Base-by-base conservation (phyloP, 2,113 vertebrate species). In the Psittacus erithacus region DNA sequence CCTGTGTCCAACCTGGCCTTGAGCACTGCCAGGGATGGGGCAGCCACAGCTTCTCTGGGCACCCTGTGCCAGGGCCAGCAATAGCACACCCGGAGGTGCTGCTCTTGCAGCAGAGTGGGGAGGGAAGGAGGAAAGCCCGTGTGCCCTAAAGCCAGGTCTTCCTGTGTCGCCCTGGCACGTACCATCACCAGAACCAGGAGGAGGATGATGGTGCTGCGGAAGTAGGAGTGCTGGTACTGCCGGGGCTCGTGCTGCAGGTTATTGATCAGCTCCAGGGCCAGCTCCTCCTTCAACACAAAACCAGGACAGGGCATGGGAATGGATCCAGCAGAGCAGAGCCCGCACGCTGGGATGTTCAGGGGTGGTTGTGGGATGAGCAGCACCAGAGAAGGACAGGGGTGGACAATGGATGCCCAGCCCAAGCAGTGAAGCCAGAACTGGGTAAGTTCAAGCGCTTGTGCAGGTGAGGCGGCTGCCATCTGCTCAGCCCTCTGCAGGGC, bases 131-230 rank as follows among this genome's bases (percentile, higher is more conserved):
- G 24, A 33, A 60, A 41, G 9, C 10, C 24, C 24, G 1, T 0
- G 2, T 44, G 78, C 22, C 82, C 86, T 53, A 19, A 31, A 29
- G 43, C 4, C 27, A 22, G 43, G 7, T 1, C 6, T 23, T 44
- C 7, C 41, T 0, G 0, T 4, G 28, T 33, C 46, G 2, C 46
- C 70, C 23, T 6, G 68, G 25, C 82, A 92, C 98, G 5, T 97
- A 99, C 99, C 99, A 99, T 98, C 43, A 98, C 1, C 39, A 98
- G 97, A 19, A 97, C 97, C 96, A 99, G 70, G 39, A 98, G 38
- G 41, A 99, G 97, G 28, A 99, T 96, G 17, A 98, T 1, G 7
- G 90, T 92, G 95, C 97, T 99, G 59, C 84, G 96, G 7, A 98
- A 8, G 95, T 98, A 99, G 6, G 99, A 99, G 92, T 99, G 99